These are phyloP conservation scores for Siphamia tubifer DNA, from an alignment of 2,113 vertebrate species.

Conservation along the genomic window DNA sequence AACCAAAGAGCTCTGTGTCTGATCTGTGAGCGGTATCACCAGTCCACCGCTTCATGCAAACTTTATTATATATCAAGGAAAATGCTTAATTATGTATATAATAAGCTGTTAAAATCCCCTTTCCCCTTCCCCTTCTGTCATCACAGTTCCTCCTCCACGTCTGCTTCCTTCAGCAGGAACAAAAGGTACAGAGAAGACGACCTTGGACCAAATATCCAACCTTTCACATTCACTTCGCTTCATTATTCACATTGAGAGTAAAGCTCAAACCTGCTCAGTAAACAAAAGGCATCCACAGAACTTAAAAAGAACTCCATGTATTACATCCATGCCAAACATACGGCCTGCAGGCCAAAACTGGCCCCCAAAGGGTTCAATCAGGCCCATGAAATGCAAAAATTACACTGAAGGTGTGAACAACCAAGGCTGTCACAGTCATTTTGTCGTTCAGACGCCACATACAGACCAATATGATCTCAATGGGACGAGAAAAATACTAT, in stretches of 20 bases:
- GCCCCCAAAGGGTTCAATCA: too few species aligned
- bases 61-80: background rate
- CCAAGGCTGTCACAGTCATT: too few species aligned
- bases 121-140: background rate
- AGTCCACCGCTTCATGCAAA: background rate
- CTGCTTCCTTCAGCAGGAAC: background rate
- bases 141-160: background rate
- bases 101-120: background rate
- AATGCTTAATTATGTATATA: background rate
- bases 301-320: background rate
- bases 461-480: too few species aligned
- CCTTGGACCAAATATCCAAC: conserved; percentile 13
- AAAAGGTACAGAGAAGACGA: too few species aligned
- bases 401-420: too few species aligned
- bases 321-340: too few species aligned
- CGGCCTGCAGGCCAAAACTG: too few species aligned
- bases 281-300: background rate
- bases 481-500: too few species aligned
- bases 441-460: too few species aligned
- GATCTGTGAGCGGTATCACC: background rate
- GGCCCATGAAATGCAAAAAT: too few species aligned
- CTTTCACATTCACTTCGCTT: background rate
- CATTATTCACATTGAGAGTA: background rate
- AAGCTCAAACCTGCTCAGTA: background rate
- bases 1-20: too few species aligned